phyloP scores from a whole-genome alignment of 2,888 invertebrate genomes.

The Acronicta leporina region DNA sequence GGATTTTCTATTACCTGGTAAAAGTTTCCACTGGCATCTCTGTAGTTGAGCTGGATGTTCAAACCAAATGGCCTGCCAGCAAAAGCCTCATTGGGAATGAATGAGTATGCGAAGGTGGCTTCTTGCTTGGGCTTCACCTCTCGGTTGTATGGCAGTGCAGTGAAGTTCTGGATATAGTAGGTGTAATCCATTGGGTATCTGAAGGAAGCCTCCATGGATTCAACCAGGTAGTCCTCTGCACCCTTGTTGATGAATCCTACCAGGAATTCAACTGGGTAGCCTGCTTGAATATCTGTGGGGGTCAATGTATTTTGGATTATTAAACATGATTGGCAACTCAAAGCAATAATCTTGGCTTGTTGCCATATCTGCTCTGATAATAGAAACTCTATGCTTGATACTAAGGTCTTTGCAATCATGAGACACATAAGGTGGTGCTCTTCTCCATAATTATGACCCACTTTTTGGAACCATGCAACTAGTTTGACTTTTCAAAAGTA shows the following conservation, averaged over 20 bases:
- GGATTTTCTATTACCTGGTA: conserved; percentile 84
- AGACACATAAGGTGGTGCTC: no score
- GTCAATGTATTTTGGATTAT: not conserved
- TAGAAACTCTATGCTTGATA: conserved; percentile 1
- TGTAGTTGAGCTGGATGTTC: conserved; percentile 97
- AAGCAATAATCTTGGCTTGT: conserved; percentile 3
- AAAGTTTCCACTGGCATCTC: conserved; percentile 91
- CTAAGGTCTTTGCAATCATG: not conserved
- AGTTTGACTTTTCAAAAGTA: no score
- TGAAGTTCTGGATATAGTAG: conserved; percentile 99
- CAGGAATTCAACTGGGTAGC: conserved; percentile 97
- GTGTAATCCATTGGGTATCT: conserved; percentile 99
- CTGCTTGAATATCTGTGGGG: conserved; percentile 95
- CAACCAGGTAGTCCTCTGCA: conserved; percentile 96
- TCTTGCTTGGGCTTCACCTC: conserved; percentile 97
- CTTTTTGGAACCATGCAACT: no score
- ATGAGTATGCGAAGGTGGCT: conserved; percentile 98
- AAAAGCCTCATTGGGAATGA: conserved; percentile 98
- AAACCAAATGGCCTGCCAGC: conserved; percentile 99
- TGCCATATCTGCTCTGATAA: conserved; percentile 11
- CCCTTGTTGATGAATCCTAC: conserved; percentile 99
- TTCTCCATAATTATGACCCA: no score
- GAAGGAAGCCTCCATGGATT: conserved; percentile 98
- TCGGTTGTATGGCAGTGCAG: conserved; percentile 95
- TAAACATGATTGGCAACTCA: not conserved